phyloP scores from a whole-genome alignment of 2,113 vertebrate species.

The Scolopax mira region DNA sequence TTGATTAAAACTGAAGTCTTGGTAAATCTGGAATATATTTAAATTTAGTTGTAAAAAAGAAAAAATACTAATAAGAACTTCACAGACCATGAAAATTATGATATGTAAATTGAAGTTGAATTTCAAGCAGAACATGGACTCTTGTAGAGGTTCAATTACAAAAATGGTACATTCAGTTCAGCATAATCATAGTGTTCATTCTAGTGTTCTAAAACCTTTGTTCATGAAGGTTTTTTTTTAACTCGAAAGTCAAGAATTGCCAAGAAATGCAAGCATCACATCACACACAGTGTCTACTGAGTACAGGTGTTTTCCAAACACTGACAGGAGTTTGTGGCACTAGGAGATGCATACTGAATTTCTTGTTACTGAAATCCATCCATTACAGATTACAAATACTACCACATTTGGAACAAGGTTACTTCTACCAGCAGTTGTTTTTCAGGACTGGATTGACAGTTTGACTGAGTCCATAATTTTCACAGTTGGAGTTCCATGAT shows the following conservation, averaged over 20 bases:
- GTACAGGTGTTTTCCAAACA: neutral
- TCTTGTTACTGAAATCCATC: constrained; percentile 24
- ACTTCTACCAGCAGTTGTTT: constrained; percentile 67
- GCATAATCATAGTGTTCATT: neutral
- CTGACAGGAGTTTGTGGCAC: neutral
- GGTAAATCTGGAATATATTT: neutral
- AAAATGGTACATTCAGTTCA: neutral
- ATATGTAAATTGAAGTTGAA: constrained; percentile 14
- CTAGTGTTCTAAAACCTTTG: neutral
- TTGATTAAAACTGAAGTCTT: neutral
- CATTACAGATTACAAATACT: constrained; percentile 58
- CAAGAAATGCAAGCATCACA: neutral
- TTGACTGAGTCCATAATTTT: constrained; percentile 73
- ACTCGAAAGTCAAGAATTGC: neutral
- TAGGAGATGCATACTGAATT: neutral
- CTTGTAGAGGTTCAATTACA: neutral
- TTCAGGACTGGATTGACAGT: constrained; percentile 70
- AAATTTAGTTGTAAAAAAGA: neutral
- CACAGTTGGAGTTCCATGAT: constrained; percentile 73
- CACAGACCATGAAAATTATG: constrained; percentile 1
- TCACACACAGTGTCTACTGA: neutral
- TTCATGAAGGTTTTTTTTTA: neutral
- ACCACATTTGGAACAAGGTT: constrained; percentile 58
- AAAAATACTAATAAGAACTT: neutral
- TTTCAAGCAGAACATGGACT: neutral